These are phyloP conservation scores for Enteromius radiatus DNA, from an alignment of 2,797 vertebrate species.

Conservation along the genomic window DNA sequence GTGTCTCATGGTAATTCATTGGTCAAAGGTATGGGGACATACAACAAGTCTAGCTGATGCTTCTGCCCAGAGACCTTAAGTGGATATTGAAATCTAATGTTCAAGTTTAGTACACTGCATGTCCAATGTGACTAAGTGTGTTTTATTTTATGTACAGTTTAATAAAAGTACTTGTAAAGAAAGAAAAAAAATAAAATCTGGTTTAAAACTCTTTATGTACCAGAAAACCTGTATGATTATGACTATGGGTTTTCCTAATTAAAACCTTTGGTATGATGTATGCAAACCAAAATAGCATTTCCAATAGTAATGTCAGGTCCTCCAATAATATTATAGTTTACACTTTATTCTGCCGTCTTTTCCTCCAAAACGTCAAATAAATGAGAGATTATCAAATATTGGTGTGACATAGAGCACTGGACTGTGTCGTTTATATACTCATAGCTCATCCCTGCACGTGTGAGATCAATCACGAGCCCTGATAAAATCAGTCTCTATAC, in stretches of 20 bases:
- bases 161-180: constrained; percentile 4
- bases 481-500: background rate
- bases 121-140: background rate
- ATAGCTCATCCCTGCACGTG: background rate
- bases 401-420: background rate
- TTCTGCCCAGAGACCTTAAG: background rate
- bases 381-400: background rate
- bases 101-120: background rate
- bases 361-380: background rate
- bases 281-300: constrained; percentile 14
- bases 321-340: background rate
- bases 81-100: background rate
- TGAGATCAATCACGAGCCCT: background rate
- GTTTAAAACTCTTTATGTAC: background rate
- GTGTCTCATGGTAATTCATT: background rate
- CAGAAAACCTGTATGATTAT: background rate
- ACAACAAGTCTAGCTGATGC: background rate
- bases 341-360: background rate
- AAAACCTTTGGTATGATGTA: background rate
- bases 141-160: background rate
- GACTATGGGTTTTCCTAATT: background rate
- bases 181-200: background rate
- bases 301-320: background rate
- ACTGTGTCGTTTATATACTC: background rate
- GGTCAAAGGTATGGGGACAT: background rate